Percentiles rank a stretch among this genome's conserved stretches.
Conservation (phyloP, 2,888 invertebrate species). For the Andrena marginata region DNA sequence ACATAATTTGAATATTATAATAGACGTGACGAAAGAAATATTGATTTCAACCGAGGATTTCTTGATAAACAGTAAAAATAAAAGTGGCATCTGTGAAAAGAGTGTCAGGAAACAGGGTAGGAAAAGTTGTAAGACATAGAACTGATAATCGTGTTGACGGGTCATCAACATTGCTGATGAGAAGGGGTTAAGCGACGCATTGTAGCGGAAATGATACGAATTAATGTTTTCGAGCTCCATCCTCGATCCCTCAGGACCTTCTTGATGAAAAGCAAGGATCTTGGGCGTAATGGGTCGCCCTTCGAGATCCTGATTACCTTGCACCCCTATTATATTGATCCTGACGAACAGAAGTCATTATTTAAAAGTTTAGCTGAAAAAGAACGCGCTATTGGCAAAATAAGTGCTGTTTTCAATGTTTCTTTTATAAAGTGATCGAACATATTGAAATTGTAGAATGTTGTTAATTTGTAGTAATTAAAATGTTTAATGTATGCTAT, state of each 20-base stretch:
- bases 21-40: too few species aligned
- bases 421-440: neutral
- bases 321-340: slow-evolving; percentile 10
- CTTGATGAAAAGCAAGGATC: slow-evolving; percentile 48
- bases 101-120: neutral
- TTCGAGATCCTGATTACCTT: slow-evolving; percentile 35
- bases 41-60: too few species aligned
- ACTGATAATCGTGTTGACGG: slow-evolving; percentile 54
- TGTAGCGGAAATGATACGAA: slow-evolving; percentile 76
- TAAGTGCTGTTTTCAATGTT: neutral
- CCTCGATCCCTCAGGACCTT: slow-evolving; percentile 48
- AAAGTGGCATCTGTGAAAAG: neutral
- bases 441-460: too few species aligned
- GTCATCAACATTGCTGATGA: slow-evolving; percentile 47
- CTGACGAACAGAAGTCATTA: slow-evolving; percentile 27
- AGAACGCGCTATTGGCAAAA: neutral
- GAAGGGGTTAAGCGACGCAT: slow-evolving; percentile 67
- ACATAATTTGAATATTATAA: too few species aligned
- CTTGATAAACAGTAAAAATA: neutral
- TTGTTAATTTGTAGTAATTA: neutral
- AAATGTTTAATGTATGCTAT: neutral
- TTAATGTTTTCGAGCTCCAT: slow-evolving; percentile 68
- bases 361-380: neutral
- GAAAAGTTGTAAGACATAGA: neutral
- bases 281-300: slow-evolving; percentile 15